Evolutionary conservation across 2,888 invertebrate genomes (phyloP).

Genomic region (Sicus ferrugineus): DNA sequence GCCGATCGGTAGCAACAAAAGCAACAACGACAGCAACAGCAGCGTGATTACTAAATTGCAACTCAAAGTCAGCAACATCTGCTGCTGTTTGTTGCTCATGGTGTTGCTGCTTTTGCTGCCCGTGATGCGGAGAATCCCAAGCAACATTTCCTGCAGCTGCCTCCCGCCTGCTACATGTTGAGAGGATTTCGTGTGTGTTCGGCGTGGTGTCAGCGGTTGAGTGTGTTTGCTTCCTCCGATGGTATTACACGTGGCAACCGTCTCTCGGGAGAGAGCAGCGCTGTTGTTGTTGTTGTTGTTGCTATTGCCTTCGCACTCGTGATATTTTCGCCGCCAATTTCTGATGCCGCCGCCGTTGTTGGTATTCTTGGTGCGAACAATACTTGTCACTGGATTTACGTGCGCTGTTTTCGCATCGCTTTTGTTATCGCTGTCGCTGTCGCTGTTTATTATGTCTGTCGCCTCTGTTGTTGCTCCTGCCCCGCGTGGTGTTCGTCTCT

Average conservation of each 20-base stretch:
- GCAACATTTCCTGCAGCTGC: background rate
- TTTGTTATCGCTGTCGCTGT: background rate
- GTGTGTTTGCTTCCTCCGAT: background rate
- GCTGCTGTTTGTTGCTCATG: slow-evolving; percentile 21
- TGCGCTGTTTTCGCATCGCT: background rate
- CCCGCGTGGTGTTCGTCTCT: background rate
- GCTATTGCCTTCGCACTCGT: background rate
- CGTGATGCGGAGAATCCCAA: background rate
- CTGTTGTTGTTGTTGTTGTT: slow-evolving; percentile 1
- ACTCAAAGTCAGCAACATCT: background rate
- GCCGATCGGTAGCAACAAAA: background rate
- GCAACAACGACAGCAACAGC: background rate
- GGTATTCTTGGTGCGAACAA: background rate
- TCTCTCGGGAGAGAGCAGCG: background rate
- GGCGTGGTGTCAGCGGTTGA: background rate
- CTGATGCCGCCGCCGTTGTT: slow-evolving; percentile 13
- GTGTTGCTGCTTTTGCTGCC: background rate
- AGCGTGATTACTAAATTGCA: background rate
- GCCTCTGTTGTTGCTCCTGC: background rate
- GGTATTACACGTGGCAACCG: background rate
- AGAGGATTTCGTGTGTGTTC: no score
- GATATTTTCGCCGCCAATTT: background rate
- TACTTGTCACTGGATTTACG: background rate
- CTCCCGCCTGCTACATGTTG: no score
- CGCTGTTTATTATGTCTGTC: background rate